Conservation (phyloP, 2,113 vertebrate species). For the Struthidea cinerea region DNA sequence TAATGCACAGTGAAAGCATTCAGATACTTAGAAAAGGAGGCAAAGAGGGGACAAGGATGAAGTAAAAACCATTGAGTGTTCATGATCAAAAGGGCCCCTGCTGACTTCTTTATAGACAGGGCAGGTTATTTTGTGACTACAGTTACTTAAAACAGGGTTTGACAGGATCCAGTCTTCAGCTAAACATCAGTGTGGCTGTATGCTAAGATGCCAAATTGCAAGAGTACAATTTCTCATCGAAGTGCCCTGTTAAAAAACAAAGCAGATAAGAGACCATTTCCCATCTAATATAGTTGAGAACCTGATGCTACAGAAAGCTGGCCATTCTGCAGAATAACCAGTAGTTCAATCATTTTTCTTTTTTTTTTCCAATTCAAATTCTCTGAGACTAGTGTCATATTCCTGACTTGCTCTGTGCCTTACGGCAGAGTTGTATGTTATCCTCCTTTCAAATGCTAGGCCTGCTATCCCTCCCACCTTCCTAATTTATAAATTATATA, state of each 20-base stretch:
- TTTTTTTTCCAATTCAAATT: not conserved
- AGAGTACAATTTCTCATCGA: not conserved
- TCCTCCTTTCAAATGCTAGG: not conserved
- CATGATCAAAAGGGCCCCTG: not conserved
- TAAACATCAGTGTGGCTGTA: not conserved
- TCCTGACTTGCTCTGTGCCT: not conserved
- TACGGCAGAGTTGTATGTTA: rapidly evolving
- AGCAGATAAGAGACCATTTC: not conserved
- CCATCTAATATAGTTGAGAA: not conserved
- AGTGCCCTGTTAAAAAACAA: not conserved
- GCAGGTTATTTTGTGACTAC: not conserved
- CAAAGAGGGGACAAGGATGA: not conserved
- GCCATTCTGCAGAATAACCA: not conserved
- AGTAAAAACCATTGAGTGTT: not conserved
- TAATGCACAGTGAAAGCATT: not conserved
- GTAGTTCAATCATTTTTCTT: not conserved
- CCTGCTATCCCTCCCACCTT: not conserved
- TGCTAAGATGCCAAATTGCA: not conserved
- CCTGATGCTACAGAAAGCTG: not conserved
- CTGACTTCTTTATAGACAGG: not conserved
- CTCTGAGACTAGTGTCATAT: not conserved
- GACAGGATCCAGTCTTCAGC: not conserved
- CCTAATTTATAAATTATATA: not conserved
- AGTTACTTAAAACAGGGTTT: not conserved
- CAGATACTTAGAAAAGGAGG: not conserved